These are phyloP conservation scores for Hermodice carunculata DNA, from an alignment of 2,888 invertebrate species.

Conservation along the genomic window DNA sequence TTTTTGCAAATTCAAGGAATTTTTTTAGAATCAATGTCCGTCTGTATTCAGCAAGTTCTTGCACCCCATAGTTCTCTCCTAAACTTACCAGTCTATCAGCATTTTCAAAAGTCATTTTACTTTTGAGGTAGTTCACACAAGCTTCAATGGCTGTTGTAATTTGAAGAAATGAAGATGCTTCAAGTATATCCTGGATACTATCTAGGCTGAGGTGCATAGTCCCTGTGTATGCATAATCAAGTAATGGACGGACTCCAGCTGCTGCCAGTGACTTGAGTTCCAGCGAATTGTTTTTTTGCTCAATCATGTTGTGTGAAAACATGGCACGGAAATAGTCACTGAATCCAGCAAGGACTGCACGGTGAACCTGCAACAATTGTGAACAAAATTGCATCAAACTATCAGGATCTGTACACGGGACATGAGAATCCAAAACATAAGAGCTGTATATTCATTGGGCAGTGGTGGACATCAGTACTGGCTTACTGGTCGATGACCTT, in stretches of 20 bases:
- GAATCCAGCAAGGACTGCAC: constrained; percentile 27
- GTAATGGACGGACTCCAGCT: constrained; percentile 14
- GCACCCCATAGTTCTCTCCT: constrained; percentile 24
- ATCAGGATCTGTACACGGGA: too few species aligned
- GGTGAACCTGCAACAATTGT: constrained; percentile 21
- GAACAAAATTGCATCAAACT: too few species aligned
- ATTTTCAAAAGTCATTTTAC: constrained; percentile 32
- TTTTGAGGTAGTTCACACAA: constrained; percentile 15
- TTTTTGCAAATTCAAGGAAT: constrained; percentile 26
- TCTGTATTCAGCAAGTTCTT: constrained; percentile 5
- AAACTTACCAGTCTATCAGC: constrained; percentile 19
- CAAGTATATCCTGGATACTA: constrained; percentile 17
- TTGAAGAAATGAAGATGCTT: constrained; percentile 33
- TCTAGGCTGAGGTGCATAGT: constrained; percentile 13
- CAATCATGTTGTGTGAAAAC: constrained; percentile 32
- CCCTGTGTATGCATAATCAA: constrained; percentile 35
- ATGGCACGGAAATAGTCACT: constrained; percentile 36
- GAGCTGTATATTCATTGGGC: too few species aligned
- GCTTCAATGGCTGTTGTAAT: constrained; percentile 27
- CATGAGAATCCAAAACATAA: too few species aligned
- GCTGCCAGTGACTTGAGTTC: constrained; percentile 10
- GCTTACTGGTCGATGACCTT: too few species aligned
- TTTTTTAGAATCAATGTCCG: constrained; percentile 21
- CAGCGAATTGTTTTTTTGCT: constrained; percentile 9
- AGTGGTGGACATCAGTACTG: too few species aligned